phyloP scores from a whole-genome alignment of 2,797 vertebrate genomes.

The Leontocebus nigricollis region DNA sequence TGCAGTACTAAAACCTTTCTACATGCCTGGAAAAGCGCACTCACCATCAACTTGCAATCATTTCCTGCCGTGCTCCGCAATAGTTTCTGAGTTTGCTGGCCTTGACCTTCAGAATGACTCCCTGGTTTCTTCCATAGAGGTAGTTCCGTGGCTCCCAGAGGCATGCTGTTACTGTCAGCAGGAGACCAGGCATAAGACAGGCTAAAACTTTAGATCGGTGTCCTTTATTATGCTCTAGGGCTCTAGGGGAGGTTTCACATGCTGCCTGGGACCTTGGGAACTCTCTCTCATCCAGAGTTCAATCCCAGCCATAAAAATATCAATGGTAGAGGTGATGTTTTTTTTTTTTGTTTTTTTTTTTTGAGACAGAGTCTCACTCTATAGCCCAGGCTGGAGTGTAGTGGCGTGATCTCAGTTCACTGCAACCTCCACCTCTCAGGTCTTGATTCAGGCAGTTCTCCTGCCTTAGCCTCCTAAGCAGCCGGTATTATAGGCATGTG shows the following conservation, averaged over 20 bases:
- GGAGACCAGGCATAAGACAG: neutral
- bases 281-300: neutral
- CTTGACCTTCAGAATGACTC: slow-evolving; percentile 8
- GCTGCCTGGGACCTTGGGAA: neutral
- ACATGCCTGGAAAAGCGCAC: slow-evolving; percentile 43
- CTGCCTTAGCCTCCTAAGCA: neutral
- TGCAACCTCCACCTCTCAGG: neutral
- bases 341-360: too few species aligned
- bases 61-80: slow-evolving; percentile 26
- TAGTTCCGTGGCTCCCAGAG: neutral
- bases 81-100: slow-evolving; percentile 34
- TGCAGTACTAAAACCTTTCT: slow-evolving; percentile 60
- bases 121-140: neutral
- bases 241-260: neutral
- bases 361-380: too few species aligned
- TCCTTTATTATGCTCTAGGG: neutral
- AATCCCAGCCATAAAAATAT: neutral
- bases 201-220: neutral
- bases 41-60: slow-evolving; percentile 53
- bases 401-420: neutral
- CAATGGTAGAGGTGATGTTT: neutral
- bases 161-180: neutral
- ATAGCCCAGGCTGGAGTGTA: neutral
- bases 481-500: neutral
- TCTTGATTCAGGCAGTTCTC: neutral